These are phyloP conservation scores for Gallinago solitaria DNA, from an alignment of 2,797 vertebrate genomes.

Conservation along the genomic window DNA sequence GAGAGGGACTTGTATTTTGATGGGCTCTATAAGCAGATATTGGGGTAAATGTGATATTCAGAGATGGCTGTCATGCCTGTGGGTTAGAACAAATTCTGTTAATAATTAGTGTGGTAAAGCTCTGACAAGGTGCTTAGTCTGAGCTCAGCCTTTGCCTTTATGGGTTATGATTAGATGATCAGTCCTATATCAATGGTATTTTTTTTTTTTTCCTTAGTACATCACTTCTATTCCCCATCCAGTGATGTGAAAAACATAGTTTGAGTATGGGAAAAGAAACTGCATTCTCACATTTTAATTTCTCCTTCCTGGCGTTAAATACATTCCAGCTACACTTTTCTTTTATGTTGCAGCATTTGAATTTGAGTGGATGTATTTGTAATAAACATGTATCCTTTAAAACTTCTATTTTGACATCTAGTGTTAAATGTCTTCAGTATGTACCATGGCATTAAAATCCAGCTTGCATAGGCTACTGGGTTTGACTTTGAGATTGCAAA, in stretches of 20 bases:
- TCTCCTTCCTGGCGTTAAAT: neutral
- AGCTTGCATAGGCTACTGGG: neutral
- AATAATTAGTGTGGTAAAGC: neutral
- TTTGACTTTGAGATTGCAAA: conserved; percentile 23
- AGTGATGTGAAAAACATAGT: neutral
- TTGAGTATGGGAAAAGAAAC: neutral
- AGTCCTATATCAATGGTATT: neutral
- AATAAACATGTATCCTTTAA: neutral
- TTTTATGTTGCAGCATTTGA: neutral
- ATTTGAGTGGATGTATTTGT: conserved; percentile 41
- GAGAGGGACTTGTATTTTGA: neutral
- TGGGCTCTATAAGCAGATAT: neutral
- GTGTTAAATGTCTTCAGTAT: conserved; percentile 41
- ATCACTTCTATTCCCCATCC: neutral
- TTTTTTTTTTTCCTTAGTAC: neutral
- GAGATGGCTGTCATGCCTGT: neutral
- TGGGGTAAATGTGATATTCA: neutral
- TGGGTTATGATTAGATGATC: neutral
- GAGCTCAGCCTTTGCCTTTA: neutral
- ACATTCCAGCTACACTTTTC: neutral
- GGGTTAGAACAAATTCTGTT: neutral
- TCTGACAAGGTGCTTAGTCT: neutral
- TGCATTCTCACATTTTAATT: neutral
- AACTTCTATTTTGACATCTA: conserved; percentile 43
- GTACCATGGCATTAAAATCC: neutral